Percentiles rank a stretch among this genome's conserved stretches.
phyloP scores from a whole-genome alignment of 2,888 invertebrate genomes.

The Neelides folsomi region DNA sequence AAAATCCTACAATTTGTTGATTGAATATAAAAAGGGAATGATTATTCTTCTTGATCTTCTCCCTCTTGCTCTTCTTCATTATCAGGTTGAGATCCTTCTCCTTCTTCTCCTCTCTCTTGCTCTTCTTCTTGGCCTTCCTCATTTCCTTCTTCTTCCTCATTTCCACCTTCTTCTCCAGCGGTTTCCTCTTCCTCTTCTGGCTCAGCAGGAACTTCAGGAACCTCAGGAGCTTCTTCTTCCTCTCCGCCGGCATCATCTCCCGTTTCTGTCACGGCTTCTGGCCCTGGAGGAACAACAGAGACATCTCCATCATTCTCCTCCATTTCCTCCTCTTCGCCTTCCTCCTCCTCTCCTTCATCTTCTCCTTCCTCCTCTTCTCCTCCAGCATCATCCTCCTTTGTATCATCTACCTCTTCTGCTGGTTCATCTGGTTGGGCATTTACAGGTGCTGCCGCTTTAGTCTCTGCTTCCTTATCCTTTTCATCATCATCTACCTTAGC shows the following conservation, averaged over 20 bases:
- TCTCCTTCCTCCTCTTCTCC: neutral
- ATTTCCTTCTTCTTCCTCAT: neutral
- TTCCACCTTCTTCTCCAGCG: neutral
- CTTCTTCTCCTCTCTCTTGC: constrained; percentile 1
- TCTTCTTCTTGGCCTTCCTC: neutral
- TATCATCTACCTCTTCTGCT: neutral
- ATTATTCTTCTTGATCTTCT: too few relatives aligned
- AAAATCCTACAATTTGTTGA: too few relatives aligned
- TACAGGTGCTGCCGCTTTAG: neutral
- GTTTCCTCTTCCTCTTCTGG: neutral
- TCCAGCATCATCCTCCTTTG: neutral
- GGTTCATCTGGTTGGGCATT: neutral
- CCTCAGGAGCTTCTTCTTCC: neutral
- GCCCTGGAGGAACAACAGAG: too few relatives aligned
- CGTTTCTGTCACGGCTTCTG: neutral
- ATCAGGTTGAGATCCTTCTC: neutral
- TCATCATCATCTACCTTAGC: neutral
- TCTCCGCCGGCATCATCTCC: neutral
- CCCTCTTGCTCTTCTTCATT: too few relatives aligned
- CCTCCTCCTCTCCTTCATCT: neutral
- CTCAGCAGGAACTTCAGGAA: neutral
- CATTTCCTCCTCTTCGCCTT: neutral
- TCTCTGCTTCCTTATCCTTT: neutral
- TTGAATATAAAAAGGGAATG: too few relatives aligned
- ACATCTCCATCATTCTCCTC: neutral